Evolutionary conservation across 2,888 invertebrate genomes (phyloP), one percentile per base, ranked within the genome.

Genomic region (Teinopalpus imperialis): DNA sequence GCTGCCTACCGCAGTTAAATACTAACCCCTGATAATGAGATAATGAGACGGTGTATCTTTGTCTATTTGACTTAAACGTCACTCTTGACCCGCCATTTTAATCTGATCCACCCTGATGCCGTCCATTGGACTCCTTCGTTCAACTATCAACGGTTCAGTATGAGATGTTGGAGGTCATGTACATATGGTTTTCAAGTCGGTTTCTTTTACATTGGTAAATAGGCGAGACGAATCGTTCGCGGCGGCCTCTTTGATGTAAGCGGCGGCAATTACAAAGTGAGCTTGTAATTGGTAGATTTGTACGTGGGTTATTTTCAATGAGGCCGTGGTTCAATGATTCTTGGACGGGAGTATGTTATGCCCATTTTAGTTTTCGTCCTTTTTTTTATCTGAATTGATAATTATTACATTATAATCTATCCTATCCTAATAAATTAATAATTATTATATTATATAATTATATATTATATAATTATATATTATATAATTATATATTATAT

Each of bases 181-280:
- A 47, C 54, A 21, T 51, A 35, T 78, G 80, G 81, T 51, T 46
- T 7, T 46, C 31, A 10, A 39, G 56, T 60, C 59, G 58, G 59
- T 66, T 61, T 44, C 59, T 69, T 73, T 74, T 74, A 76, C 74
- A 63, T 68, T 65, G 68, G 69, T 81, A 73, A 82, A 81, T 75
- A 74, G 80, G 69, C 74, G 73, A 65, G 80, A 86, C 82, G 81
- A 86, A 87, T 87, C 86, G 85, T 75, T 86, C 86, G 75, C 54
- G 10, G 70, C 85, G 86, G 86, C 60, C n/a, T 48, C 60, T 86
- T 82, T 86, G 78, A 82, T 74, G 65, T 66, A 54, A 49, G 50
- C 56, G 59, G 75, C 77, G 77, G 81, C 64, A 58, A 63, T 66
- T 66, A 71, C 65, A 73, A 79, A 74, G 69, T 69, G 62, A 14